phyloP scores from a whole-genome alignment of 2,888 invertebrate species.

The Tuberolachnus salignus region DNA sequence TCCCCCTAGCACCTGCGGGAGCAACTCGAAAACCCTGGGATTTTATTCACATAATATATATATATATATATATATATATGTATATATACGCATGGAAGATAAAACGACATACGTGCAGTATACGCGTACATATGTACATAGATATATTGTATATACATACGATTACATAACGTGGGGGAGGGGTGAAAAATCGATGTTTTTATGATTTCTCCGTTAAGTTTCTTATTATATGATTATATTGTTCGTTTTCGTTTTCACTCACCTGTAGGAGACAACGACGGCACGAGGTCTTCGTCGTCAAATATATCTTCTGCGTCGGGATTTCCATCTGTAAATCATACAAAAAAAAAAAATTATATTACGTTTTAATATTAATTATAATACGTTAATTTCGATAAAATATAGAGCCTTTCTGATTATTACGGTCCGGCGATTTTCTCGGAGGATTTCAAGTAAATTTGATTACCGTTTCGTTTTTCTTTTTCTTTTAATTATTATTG shows the following conservation, averaged over 20 bases:
- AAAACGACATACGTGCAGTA: conserved; percentile 4
- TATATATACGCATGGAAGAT: conserved; percentile 3
- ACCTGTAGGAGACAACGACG: conserved; percentile 38
- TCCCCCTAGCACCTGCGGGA: conserved; percentile 51
- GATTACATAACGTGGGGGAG: background rate
- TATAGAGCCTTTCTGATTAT: too few species aligned
- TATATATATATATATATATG: background rate
- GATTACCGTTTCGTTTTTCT: too few species aligned
- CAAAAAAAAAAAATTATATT: background rate
- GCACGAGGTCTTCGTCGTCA: conserved; percentile 32
- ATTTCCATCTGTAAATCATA: conserved; percentile 42
- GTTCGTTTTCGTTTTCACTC: conserved; percentile 12
- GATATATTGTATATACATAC: background rate
- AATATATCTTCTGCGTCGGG: conserved; percentile 45
- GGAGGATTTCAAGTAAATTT: too few species aligned
- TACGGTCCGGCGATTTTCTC: too few species aligned
- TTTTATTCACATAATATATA: conserved; percentile 33
- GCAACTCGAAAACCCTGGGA: conserved; percentile 41
- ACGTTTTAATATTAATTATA: too few species aligned
- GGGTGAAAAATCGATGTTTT: conserved; percentile 23
- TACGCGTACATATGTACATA: background rate
- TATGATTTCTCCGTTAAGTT: conserved; percentile 27
- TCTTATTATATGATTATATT: background rate
- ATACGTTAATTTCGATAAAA: too few species aligned
- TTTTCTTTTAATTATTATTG: too few species aligned